Evolutionary conservation across 2,888 invertebrate species (phyloP), one percentile per base, ranked within the genome.

Genomic region (Cetonia aurata): DNA sequence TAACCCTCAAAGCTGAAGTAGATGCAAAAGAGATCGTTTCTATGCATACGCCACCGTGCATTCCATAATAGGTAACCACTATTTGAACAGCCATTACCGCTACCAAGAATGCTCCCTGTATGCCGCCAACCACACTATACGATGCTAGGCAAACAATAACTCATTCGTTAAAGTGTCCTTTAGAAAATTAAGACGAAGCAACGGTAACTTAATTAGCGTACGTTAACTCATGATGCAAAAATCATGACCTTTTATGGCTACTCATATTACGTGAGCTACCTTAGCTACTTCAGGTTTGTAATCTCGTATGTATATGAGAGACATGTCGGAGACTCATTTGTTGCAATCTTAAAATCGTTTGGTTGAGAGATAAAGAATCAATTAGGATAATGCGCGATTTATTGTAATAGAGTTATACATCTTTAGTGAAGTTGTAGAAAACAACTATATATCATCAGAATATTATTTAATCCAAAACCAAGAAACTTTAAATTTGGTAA

Each of bases 61-160:
- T 31, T 60, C 44, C 31, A 25, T 25, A 25, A 25, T n/a, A 17
- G 44, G 37, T 15, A 65, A 65, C 50, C 12, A 65, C 60, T 65
- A 50, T 65, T 50, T 50, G 9, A 50, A 65, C 50, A 65, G 50
- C 41, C 50, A 50, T 65, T 65, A 65, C 50, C 37, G 62, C 17
- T 15, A 17, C n/a, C 37, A 31, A 33, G 12, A 6, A 52, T 50
- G n/a, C n/a, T 41, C 12, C 15, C 2, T 42, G 12, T 1, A 3
- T 42, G 41, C 3, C 19, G 42, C 12, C 57, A 42, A 17, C 48
- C 31, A 33, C 13, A 44, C 17, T 59, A 60, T n/a, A 19, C 62
- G 37, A 41, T 42, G 12, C 48, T 46, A 48, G 10, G 17, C 50
- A 50, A 52, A 65, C 50, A 65, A 48, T 62, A 62, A 50, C 62